These are phyloP conservation scores for Carposina sasakii DNA, from an alignment of 1,140 invertebrate species.

Conservation along the genomic window DNA sequence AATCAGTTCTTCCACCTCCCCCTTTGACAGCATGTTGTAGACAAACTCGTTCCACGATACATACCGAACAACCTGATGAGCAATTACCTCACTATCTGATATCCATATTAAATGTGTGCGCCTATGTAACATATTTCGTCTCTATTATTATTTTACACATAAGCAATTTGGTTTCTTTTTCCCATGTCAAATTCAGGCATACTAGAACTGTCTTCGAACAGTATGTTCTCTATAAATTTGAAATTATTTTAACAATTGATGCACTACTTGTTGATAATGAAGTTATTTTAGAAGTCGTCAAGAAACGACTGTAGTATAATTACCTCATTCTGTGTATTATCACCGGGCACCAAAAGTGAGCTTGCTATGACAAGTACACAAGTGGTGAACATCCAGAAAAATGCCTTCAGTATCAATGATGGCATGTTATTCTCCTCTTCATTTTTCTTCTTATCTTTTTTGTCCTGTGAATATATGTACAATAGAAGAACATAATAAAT, in stretches of 20 bases:
- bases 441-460: slow-evolving; percentile 71
- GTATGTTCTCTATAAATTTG: no score
- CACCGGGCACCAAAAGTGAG: slow-evolving; percentile 80
- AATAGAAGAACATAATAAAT: no score
- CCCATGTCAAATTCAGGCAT: no score
- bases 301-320: slow-evolving; percentile 13
- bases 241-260: no score
- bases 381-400: slow-evolving; percentile 83
- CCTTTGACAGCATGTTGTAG: slow-evolving; percentile 92
- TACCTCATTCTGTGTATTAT: slow-evolving; percentile 81
- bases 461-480: slow-evolving; percentile 30
- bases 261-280: no score
- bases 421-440: slow-evolving; percentile 79
- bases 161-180: no score
- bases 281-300: no score
- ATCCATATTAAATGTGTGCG: no score
- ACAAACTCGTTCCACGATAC: slow-evolving; percentile 97
- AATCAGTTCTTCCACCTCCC: slow-evolving; percentile 92
- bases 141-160: no score
- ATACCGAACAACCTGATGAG: slow-evolving; percentile 75
- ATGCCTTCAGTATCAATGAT: slow-evolving; percentile 80
- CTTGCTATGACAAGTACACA: slow-evolving; percentile 82
- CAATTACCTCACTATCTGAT: no score
- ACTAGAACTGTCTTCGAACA: no score
- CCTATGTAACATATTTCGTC: no score